Evolutionary conservation across 2,888 invertebrate species (phyloP), one percentile per base, ranked within the genome.

Genomic region (Polydrusus pterygomalis): DNA sequence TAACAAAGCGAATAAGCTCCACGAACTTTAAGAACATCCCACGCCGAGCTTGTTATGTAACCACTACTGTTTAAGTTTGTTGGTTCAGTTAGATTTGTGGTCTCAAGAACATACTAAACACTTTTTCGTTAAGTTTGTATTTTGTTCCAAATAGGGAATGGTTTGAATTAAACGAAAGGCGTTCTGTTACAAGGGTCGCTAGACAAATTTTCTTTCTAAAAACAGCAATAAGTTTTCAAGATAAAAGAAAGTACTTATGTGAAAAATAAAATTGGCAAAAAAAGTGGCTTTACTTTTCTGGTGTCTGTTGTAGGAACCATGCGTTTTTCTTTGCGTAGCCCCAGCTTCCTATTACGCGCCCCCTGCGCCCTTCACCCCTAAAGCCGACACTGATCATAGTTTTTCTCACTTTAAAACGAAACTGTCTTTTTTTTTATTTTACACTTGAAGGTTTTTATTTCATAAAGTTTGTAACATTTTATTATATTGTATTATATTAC

Each of bases 21-120:
- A 58, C 58, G 58, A 56, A 56, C 56, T 5, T 30, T 34, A 34
- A 25, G 11, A 56, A 13, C 56, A 13, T 58, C 58, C 58, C 58
- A 58, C 58, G 38, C 58, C 25, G 58, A 1, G 17, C 58, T 58
- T 38, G 34, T 58, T 58, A 58, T 58, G n/a, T 58, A 58, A 58
- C 58, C 34, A 58, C 58, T 58, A 38, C 34, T 58, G 58, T 58
- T 58, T 58, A 10, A 58, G 58, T 38, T 54, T 30, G 54, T 2
- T n/a, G 30, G n/a, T 54, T 54, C 54, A 54, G 54, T 54, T 58
- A 38, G 58, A 58, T 58, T 38, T 38, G 58, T 58, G 15, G n/a
- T 58, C 15, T 34, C 15, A 38, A 34, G 34, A 38, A 38, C 58
- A 38, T 38, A 17, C 30, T 58, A 58, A 58, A 38, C 38, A 25